Conservation (phyloP, 2,797 vertebrate genomes). For the Rhynchonycteris naso region DNA sequence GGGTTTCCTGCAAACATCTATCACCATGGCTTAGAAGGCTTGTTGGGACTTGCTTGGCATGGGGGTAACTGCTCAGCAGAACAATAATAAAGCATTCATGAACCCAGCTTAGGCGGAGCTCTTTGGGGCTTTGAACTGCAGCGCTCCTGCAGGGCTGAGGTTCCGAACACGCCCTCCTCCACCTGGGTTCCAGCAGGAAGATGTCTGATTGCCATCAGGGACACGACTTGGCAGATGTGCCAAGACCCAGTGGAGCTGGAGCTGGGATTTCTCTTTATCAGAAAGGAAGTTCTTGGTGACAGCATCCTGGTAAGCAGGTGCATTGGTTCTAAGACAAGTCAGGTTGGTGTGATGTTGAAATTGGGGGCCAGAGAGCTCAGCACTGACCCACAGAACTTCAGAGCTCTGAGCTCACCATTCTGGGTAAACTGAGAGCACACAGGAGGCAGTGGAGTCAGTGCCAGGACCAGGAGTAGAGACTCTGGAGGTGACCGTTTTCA, state of each 20-base stretch:
- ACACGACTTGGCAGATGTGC: background rate
- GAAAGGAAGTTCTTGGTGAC: background rate
- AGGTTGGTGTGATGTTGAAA: background rate
- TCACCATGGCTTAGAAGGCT: slow-evolving; percentile 61
- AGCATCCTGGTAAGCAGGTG: background rate
- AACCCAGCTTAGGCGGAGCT: slow-evolving; percentile 36
- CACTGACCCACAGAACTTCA: background rate
- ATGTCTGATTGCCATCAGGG: background rate
- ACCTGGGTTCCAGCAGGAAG: background rate
- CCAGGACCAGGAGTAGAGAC: background rate
- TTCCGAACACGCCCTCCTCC: background rate
- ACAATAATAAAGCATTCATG: slow-evolving; percentile 75
- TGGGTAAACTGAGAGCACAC: background rate
- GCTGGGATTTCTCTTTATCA: background rate
- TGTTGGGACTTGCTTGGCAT: slow-evolving; percentile 73
- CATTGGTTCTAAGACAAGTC: background rate
- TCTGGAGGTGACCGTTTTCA: background rate
- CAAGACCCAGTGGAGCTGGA: background rate
- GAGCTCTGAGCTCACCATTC: background rate
- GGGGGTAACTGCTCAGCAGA: slow-evolving; percentile 73
- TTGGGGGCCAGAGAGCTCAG: background rate
- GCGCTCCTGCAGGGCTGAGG: background rate
- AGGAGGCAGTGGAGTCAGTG: background rate
- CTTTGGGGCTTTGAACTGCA: slow-evolving; percentile 48
- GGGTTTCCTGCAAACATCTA: slow-evolving; percentile 73